Evolutionary conservation across 64 coral and sea anemone genomes (phyloP).

Genomic region (Anthopleura sola): DNA sequence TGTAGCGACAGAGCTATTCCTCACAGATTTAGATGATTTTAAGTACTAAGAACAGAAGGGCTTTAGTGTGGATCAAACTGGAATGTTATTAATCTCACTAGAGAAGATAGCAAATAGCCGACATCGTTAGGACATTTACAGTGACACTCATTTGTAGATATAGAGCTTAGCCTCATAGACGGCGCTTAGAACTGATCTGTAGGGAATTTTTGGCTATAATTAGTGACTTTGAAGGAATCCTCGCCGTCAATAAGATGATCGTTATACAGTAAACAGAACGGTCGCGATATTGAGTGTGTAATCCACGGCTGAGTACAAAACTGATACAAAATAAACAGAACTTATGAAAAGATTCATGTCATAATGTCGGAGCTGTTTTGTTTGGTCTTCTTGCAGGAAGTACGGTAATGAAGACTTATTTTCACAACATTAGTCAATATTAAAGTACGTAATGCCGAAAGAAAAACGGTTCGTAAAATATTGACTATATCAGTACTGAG

Average conservation of each 20-base stretch:
- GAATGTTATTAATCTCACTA: background rate
- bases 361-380: background rate
- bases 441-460: too few relatives aligned
- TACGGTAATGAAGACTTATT: too few relatives aligned
- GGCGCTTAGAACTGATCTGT: background rate
- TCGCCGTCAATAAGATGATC: background rate
- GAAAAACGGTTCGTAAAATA: too few relatives aligned
- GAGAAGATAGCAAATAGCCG: slow-evolving; percentile 9
- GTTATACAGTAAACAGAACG: background rate
- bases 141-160: background rate
- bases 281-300: background rate
- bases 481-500: too few relatives aligned
- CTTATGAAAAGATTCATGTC: background rate
- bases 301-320: background rate
- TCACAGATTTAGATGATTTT: background rate
- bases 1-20: background rate
- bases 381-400: background rate
- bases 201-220: background rate
- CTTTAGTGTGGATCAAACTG: background rate
- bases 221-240: background rate
- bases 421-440: too few relatives aligned
- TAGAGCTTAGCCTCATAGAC: background rate
- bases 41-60: background rate
- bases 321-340: background rate
- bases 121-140: background rate